Evolutionary conservation across 2,888 invertebrate genomes (phyloP), one percentile per base, ranked within the genome.

Genomic region (Leptinotarsa rubiginosa): DNA sequence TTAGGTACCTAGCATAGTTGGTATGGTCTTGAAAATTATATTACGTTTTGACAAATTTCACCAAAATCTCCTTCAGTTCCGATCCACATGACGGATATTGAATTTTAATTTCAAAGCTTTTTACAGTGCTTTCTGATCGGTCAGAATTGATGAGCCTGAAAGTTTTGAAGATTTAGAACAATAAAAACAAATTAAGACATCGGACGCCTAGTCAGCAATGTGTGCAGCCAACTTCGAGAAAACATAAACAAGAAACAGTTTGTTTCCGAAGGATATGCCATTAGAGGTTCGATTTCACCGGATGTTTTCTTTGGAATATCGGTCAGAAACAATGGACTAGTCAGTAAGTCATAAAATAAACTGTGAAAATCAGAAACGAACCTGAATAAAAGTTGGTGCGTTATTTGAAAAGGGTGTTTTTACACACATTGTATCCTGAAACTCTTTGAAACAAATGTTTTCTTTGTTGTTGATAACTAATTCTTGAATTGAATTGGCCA

Each of bases 141-240:
- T 31, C 41, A 31, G 31, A 62, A 31, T 2, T 12, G 31, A 62
- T 31, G 18, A 62, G 16, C 1, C 2, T 16, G 31, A 62, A 56
- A 31, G n/a, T 62, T 62, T 62, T 31, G 3, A 31, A 56, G 20
- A 56, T 56, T 56, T 20, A 13, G 56, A 56, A 56, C 56, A 16
- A 56, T 56, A 56, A 22, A 13, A 25, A 56, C 56, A 56, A 56
- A 56, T 15, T 20, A 56, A 56, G 56, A 56, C 56, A 20, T 20
- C 20, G 20, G 56, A 56, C 56, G 56, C 56, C 56, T 12, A 56
- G 56, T 15, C 22, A 22, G 56, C 22, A 10, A 22, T 15, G 22
- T 3, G 22, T 56, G 22, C 5, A 18, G 54, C 54, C 20, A 54
- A 54, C 54, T 54, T 20, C 20, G 54, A 3, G 22, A 25, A 56